Evolutionary conservation across 2,797 vertebrate genomes (phyloP), one percentile per base, ranked within the genome.

Genomic region (Silurus aristotelis): DNA sequence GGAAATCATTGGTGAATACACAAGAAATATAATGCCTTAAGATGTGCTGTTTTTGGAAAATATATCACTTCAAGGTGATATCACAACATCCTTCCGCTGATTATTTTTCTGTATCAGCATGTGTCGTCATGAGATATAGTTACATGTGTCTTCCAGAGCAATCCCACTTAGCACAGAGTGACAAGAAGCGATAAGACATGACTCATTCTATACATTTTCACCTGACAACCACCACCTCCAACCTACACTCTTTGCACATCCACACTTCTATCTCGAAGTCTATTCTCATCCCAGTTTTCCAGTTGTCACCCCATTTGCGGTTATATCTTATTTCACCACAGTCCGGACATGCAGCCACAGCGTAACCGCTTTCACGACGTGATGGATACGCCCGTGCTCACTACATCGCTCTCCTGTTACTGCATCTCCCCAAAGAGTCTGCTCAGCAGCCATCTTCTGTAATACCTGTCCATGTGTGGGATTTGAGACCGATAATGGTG

Each of bases 381-480:
- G 83, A 87, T 84, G 70, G 83, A 87, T 84, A 73, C 6, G 20
- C 19, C 5, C 0, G 9, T 58, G 55, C 71, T 84, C 19, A n/a
- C 83, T 83, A 82, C 83, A 84, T 77, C 20, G 38, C 77, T 84
- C 86, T 87, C 66, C 71, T 38, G 20, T 84, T 80, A 82, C 86
- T 84, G 80, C 70, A 82, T 76, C 83, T 84, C 83, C 83, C 83
- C 52, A 84, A 84, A 81, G 77, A 87, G 71, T 76, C 83, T 81
- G 83, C 70, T 60, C 83, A 68, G 77, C 82, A 81, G 86, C 83
- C 86, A 81, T 84, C 78, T 81, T 84, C 83, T 83, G 78, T 87
- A 70, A 84, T 84, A 84, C 83, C 78, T 84, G 81, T 76, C 70
- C 71, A 61, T 81, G 77, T 87, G 82, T 87, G 83, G 86, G 76